Base-by-base conservation (phyloP, 2,888 invertebrate species). In the Crioceris asparagi region DNA sequence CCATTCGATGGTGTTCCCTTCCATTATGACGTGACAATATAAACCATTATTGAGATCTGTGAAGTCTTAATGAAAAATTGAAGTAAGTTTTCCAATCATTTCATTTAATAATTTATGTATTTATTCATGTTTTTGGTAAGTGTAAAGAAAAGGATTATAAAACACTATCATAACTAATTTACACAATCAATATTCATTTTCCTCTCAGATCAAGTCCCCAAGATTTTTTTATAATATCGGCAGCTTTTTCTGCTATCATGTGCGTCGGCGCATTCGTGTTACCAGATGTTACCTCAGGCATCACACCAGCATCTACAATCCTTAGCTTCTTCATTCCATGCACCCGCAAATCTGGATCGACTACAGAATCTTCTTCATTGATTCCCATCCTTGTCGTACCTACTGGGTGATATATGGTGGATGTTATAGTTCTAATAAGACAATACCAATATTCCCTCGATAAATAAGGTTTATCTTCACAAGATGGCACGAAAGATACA, bases 401-500 rank as follows among this genome's bases (percentile, higher is more conserved):
- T 18, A 31, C 18, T 1, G 45, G 38, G 38, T 45, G 45, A 21
- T 38, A 45, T 7, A 32, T 5, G 2, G 25, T 25, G 3, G 25
- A 25, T n/a, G 11, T 4, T 12, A 25, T 11, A 12, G n/a, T 3
- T 3, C 25, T n/a, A 25, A 25, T 25, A 25, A 11, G n/a, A 12
- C 25, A 25, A 12, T 25, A 25, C 25, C 25, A 25, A 12, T 25
- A 25, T 4, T 25, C 25, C 25, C 25, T 25, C 11, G 25, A 25
- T n/a, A n/a, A n/a, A 3, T 74, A 1, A 69, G 2, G 73, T 71
- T 39, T 67, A 66, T 3, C 66, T 14, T 37, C 42, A 25, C 42
- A 43, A 12, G n/a, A 25, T 12, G n/a, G 11, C 3, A 12, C 25
- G 4, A 25, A n/a, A 12, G n/a, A 11, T 25, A 25, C 4, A 3